Percentiles rank a stretch among this genome's conserved stretches.
phyloP scores from a whole-genome alignment of 1,140 invertebrate species.

The Cydia strobilella region DNA sequence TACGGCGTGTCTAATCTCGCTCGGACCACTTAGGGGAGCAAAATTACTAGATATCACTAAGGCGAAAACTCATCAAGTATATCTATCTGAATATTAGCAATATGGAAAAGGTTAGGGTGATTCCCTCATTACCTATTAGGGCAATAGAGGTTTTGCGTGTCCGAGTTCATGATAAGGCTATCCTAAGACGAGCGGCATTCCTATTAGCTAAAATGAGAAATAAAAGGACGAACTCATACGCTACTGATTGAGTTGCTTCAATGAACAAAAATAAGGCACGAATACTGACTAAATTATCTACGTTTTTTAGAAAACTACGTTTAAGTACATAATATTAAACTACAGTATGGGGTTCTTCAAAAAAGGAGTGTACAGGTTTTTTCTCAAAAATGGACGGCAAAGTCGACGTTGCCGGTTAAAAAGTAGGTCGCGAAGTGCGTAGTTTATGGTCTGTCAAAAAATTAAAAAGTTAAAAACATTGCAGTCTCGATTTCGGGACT shows the following conservation, averaged over 20 bases:
- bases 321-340: no score
- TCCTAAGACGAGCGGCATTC: slow-evolving; percentile 6
- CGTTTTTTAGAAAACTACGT: no score
- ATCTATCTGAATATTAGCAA: slow-evolving; percentile 14
- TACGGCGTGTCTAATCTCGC: slow-evolving; percentile 15
- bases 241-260: not conserved
- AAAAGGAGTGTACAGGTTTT: no score
- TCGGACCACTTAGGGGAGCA: slow-evolving; percentile 14
- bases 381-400: no score
- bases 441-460: no score
- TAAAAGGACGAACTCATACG: not conserved
- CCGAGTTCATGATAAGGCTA: slow-evolving; percentile 1
- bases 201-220: not conserved
- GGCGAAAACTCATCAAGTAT: slow-evolving; percentile 11
- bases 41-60: slow-evolving; percentile 23
- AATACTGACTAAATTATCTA: not conserved
- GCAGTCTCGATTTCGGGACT: no score
- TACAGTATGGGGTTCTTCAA: no score
- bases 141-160: slow-evolving; percentile 28
- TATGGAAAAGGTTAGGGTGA: slow-evolving; percentile 20
- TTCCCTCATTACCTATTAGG: slow-evolving; percentile 16
- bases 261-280: not conserved
- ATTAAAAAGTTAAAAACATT: no score
- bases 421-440: no score
- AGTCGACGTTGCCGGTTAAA: no score